Percentiles rank a stretch among this genome's conserved stretches.
Evolutionary conservation across 2,113 vertebrate species (phyloP).

Genomic region (Mixornis gularis): DNA sequence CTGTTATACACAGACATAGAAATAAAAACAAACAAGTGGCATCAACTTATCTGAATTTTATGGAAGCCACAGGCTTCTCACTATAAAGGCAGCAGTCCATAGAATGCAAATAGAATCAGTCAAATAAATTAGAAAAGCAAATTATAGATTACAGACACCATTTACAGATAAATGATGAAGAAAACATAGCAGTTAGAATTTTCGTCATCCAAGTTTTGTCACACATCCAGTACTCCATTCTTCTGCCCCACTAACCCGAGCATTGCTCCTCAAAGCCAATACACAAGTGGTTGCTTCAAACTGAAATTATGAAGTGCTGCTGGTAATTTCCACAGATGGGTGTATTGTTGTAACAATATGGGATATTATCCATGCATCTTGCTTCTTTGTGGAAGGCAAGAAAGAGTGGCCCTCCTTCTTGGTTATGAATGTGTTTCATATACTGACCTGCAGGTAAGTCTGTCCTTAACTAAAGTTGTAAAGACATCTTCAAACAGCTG

Average conservation of each 20-base stretch:
- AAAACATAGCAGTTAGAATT: not conserved
- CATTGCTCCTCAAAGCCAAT: not conserved
- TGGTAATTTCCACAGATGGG: not conserved
- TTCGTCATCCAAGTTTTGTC: not conserved
- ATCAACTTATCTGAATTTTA: not conserved
- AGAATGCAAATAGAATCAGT: not conserved
- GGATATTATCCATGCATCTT: not conserved
- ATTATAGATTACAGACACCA: not conserved
- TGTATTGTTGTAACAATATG: not conserved
- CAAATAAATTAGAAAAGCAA: not conserved
- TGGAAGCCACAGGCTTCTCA: not conserved
- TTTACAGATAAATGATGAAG: not conserved
- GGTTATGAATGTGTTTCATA: not conserved
- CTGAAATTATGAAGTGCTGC: not conserved
- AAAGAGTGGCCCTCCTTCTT: not conserved
- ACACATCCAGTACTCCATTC: not conserved
- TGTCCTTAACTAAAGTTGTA: slow-evolving; percentile 78
- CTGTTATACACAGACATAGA: not conserved
- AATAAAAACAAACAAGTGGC: not conserved
- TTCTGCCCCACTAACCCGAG: not conserved
- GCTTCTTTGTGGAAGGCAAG: not conserved
- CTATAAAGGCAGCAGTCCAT: not conserved
- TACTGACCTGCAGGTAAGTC: slow-evolving; percentile 81
- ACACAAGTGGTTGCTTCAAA: not conserved
- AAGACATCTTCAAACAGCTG: slow-evolving; percentile 82